Evolutionary conservation across 2,113 vertebrate species (phyloP), one percentile per base, ranked within the genome.

Genomic region (Lophius piscatorius): DNA sequence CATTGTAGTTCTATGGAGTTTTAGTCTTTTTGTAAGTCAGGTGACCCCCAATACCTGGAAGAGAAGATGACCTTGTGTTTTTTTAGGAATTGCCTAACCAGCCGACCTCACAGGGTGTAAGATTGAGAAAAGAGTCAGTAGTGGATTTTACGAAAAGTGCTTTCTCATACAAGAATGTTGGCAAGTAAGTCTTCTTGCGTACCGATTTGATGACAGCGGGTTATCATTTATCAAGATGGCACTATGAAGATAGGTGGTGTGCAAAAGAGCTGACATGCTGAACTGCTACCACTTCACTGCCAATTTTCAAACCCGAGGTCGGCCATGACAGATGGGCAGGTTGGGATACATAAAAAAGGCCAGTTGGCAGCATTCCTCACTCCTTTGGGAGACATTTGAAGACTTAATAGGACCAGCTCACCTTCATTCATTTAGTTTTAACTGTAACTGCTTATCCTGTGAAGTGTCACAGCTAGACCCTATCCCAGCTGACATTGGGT

Each of bases 201-300:
- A 47, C 66, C 68, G 61, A 34, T 52, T 56, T 63, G 48, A 4
- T 73, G 76, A 74, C 63, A 71, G 71, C 50, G 65, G 47, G 51
- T 47, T 68, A 76, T 81, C 65, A 82, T 86, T 82, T 54, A 85
- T 85, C 68, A 74, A 71, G 74, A 78, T 70, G 58, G 67, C 20
- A 48, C 63, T 70, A 75, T 78, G 67, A 76, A 57, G 68, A 63
- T 72, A 81, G 14, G 44, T 75, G 22, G 73, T 83, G 70, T 47
- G 61, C 57, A 80, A 68, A 82, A 82, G 64, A 12, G 64, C 75
- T 84, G 80, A 88, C 51, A 5, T 64, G 76, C 50, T 73, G 70
- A 81, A 77, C 75, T 69, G 68, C 51, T 64, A 34, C 39, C 44
- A 24, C 12, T 36, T 62, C 64, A 13, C 68, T 70, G 81, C 60